These are phyloP conservation scores for Neodiprion virginianus DNA, from an alignment of 1,140 invertebrate species.

Conservation along the genomic window DNA sequence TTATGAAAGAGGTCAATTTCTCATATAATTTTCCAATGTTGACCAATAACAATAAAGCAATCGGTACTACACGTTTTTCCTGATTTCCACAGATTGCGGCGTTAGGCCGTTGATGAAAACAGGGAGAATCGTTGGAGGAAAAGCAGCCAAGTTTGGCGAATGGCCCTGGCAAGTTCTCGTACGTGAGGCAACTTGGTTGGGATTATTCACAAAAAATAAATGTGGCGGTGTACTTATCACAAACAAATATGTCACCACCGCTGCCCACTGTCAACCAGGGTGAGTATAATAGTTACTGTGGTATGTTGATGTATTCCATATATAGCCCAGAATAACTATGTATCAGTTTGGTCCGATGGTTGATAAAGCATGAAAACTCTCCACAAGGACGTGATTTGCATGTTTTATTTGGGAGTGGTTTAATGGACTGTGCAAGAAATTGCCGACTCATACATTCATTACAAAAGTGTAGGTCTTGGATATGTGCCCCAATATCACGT, in stretches of 20 bases:
- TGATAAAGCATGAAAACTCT: neutral
- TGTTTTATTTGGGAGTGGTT: neutral
- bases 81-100: conserved; percentile 77
- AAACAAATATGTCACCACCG: conserved; percentile 85
- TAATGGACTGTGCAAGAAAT: neutral
- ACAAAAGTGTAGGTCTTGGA: too few relatives aligned
- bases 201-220: conserved; percentile 95
- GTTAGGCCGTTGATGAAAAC: conserved; percentile 80
- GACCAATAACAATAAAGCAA: neutral
- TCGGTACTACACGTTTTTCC: conserved; percentile 11
- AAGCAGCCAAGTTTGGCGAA: conserved; percentile 82
- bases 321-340: neutral
- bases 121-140: conserved; percentile 90
- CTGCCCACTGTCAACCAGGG: conserved; percentile 95
- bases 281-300: conserved; percentile 54
- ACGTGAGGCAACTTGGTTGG: conserved; percentile 90
- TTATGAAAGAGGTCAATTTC: conserved; percentile 68
- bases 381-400: neutral
- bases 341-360: neutral
- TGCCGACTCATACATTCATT: neutral
- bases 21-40: neutral
- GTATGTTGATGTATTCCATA: neutral
- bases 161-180: conserved; percentile 95
- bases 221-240: conserved; percentile 92
- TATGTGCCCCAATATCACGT: neutral